Evolutionary conservation across 2,113 vertebrate species (phyloP).

Genomic region (Silurus glanis): DNA sequence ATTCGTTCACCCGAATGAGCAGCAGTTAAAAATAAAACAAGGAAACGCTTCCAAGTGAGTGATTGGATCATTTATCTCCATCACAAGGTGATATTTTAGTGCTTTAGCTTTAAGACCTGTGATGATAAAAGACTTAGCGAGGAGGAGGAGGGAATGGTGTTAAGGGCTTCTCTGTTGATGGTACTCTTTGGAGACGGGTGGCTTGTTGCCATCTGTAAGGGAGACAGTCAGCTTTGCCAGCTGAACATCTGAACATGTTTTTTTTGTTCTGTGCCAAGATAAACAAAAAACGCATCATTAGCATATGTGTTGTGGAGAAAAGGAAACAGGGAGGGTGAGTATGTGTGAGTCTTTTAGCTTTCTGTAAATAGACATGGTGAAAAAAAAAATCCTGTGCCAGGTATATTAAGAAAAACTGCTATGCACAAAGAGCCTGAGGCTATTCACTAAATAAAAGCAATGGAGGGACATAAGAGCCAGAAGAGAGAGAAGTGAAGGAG

Average conservation of each 20-base stretch:
- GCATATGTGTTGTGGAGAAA: constrained; percentile 4
- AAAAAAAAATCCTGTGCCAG: not conserved
- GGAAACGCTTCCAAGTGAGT: constrained; percentile 63
- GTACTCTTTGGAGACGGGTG: constrained; percentile 7
- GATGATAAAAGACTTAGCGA: constrained; percentile 56
- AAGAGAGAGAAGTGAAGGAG: constrained; percentile 16
- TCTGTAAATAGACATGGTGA: constrained; percentile 6
- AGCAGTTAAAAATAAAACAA: constrained; percentile 67
- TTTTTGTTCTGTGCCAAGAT: constrained; percentile 12
- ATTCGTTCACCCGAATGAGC: constrained; percentile 59
- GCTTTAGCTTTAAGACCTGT: constrained; percentile 52
- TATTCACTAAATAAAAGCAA: constrained; percentile 23
- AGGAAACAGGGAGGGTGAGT: not conserved
- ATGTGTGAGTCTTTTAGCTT: not conserved
- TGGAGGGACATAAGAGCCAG: not conserved
- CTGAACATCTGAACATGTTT: constrained; percentile 13
- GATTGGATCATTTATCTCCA: constrained; percentile 70
- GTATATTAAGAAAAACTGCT: not conserved
- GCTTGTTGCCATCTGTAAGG: constrained; percentile 22
- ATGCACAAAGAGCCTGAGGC: not conserved
- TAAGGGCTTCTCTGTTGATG: constrained; percentile 19
- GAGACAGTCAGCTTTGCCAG: constrained; percentile 10
- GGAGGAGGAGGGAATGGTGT: constrained; percentile 3
- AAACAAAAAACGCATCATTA: constrained; percentile 17
- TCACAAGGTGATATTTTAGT: constrained; percentile 63